A percentile compares a stretch with the other conserved stretches of the same genome.
Evolutionary conservation across 2,113 vertebrate genomes (phyloP).

Genomic region (Epinephelus moara): DNA sequence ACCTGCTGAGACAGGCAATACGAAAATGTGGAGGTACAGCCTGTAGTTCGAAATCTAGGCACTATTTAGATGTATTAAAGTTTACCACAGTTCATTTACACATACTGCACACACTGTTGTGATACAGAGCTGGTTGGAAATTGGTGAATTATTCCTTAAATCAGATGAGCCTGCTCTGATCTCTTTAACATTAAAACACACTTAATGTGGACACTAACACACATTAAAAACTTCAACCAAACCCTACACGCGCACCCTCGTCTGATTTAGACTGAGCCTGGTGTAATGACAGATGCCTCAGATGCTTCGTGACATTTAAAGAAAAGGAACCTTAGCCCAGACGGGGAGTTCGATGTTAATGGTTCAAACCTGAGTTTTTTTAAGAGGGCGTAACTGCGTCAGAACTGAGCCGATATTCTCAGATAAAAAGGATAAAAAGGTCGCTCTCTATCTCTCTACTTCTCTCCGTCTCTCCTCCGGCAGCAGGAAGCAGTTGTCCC

Average conservation of each 20-base stretch:
- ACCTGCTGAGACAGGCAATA: no score
- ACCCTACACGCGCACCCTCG: not conserved
- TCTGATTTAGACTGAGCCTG: not conserved
- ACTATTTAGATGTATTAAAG: no score
- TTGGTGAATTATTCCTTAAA: no score
- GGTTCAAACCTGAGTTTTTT: not conserved
- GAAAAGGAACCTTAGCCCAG: not conserved
- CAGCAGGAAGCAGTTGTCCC: constrained; percentile 60
- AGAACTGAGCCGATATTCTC: not conserved
- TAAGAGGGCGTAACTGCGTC: not conserved
- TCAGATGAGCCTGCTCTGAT: not conserved
- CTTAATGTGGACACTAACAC: not conserved
- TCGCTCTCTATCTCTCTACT: not conserved
- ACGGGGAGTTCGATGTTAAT: not conserved
- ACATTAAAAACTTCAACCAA: not conserved
- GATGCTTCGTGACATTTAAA: not conserved
- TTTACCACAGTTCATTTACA: no score
- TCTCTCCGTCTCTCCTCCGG: constrained; percentile 13
- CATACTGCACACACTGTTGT: no score
- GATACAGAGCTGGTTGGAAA: no score
- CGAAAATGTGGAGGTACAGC: no score
- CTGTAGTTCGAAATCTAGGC: no score
- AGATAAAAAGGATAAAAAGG: constrained; percentile 33
- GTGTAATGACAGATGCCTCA: not conserved
- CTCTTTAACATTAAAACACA: not conserved